Evolutionary conservation across 1,140 invertebrate species (phyloP).

Genomic region (Cherax quadricarinatus): DNA sequence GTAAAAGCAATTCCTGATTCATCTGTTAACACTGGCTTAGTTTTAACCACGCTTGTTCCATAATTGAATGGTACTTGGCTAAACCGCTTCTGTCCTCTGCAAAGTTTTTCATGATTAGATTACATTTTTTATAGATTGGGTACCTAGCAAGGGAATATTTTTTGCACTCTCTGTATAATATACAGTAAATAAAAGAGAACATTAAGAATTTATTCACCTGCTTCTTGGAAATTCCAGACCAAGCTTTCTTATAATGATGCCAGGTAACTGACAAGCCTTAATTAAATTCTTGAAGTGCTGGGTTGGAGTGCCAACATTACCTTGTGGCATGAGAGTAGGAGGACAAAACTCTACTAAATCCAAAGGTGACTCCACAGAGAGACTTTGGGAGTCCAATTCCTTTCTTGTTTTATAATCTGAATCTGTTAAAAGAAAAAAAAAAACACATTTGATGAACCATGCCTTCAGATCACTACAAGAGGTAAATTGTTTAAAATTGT

Average conservation of each 20-base stretch:
- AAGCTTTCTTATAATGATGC: slow-evolving; percentile 79
- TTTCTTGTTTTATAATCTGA: slow-evolving; percentile 59
- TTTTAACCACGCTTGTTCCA: slow-evolving; percentile 13
- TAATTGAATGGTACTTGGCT: slow-evolving; percentile 45
- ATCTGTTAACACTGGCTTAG: not conserved
- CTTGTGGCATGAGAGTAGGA: slow-evolving; percentile 78
- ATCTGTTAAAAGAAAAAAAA: not conserved
- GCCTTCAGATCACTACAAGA: not conserved
- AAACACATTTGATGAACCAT: not conserved
- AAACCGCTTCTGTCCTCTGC: slow-evolving; percentile 45
- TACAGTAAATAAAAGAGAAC: too few species aligned
- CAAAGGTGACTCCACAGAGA: slow-evolving; percentile 73
- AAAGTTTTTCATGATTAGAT: too few species aligned
- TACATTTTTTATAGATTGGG: too few species aligned
- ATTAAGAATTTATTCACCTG: not conserved
- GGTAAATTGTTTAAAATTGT: not conserved
- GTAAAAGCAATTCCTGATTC: slow-evolving; percentile 22
- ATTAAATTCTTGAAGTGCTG: slow-evolving; percentile 79
- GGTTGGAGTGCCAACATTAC: slow-evolving; percentile 82
- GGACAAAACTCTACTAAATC: slow-evolving; percentile 78
- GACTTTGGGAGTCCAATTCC: slow-evolving; percentile 75
- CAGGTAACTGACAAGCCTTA: slow-evolving; percentile 79
- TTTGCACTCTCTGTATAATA: too few species aligned
- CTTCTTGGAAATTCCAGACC: slow-evolving; percentile 76
- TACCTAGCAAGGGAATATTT: too few species aligned